Base-by-base conservation (phyloP, 1,140 invertebrate genomes). In the Drosophila persimilis region DNA sequence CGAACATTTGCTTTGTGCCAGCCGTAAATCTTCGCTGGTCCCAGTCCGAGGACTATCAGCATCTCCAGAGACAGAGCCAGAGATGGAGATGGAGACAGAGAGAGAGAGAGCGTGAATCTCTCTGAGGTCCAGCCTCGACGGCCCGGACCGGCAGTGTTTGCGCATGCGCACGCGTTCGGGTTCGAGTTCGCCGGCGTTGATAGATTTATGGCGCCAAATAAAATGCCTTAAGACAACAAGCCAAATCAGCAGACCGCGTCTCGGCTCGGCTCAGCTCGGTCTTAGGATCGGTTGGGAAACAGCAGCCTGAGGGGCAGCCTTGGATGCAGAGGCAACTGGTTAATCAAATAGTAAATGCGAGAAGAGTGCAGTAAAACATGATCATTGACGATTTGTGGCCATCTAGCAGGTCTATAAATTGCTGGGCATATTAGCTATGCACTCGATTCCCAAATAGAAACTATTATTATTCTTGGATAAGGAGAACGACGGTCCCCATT, bases 131-230 rank as follows among this genome's bases (percentile, higher is more conserved):
- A 39, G 24, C 15, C 20, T 20, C 1, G 20, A 20, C 20, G 20
- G 20, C 20, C 20, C 20, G 20, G 20, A 1, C 20, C 20, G 20
- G 20, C 79, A 66, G 71, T 81, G 78, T 88, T 83, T 88, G 83
- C 83, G 83, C 83, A 88, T 75, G 79, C 84, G 83, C 83, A 86
- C 83, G 80, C 80, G 83, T 81, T 78, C 71, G 60, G 8, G 48
- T n/a, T 55, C 22, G 61, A 62, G 61, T 64, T 64, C 35, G 65
- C 46, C 69, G 51, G 51, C 73, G 77, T 80, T 90, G 89, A 90
- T 90, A 90, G 89, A 90, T 90, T 90, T 90, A 90, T 90, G 89
- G 89, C 89, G 89, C 89, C 89, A 90, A 90, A 90, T 90, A 89
- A 90, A 89, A 85, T 88, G 84, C 83, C 79, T 71, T 75, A 71